Evolutionary conservation across 2,797 vertebrate genomes (phyloP), one percentile per base, ranked within the genome.

Genomic region (Danio choprae): DNA sequence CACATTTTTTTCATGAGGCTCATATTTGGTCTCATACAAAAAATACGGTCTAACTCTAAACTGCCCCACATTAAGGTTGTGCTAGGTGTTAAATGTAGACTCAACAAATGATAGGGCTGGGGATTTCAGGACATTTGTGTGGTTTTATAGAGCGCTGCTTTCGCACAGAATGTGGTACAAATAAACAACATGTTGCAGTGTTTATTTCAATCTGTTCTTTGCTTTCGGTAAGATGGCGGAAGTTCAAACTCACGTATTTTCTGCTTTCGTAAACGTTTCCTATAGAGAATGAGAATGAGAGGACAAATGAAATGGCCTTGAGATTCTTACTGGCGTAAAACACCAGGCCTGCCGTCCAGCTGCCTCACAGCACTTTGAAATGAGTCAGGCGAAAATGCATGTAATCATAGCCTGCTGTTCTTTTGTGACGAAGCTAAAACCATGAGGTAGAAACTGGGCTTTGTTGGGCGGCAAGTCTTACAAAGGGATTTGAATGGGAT

Each of bases 401-500:
- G 22, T 55, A 72, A 72, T 51, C 53, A 11, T 62, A 43, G 7
- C 41, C 8, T 56, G 36, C 78, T 53, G 73, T 59, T 74, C 12
- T 63, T 22, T 59, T 6, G 46, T 69, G n/a, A 50, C 18, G 0
- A 20, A 4, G 29, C 20, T 58, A 13, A 74, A 74, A 2, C 4
- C 16, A 18, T 67, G 22, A 15, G 11, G 20, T 7, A 15, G 44
- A 71, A 46, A 60, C 36, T n/a, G 15, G 20, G 8, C n/a, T 2
- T 41, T 46, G 20, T 82, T 58, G 13, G 1, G 59, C 9, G 5
- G 3, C 50, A 16, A n/a, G 36, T 69, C 16, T 3, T 18, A 11
- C 3, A 70, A 38, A 20, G 29, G 18, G 11, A 6, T 50, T 13
- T 11, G 6, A 60, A 62, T 53, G 22, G 22, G 50, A 59, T 64